These are phyloP conservation scores for Diplogasteroides magnus DNA, from an alignment of 1,140 invertebrate genomes.

Conservation along the genomic window DNA sequence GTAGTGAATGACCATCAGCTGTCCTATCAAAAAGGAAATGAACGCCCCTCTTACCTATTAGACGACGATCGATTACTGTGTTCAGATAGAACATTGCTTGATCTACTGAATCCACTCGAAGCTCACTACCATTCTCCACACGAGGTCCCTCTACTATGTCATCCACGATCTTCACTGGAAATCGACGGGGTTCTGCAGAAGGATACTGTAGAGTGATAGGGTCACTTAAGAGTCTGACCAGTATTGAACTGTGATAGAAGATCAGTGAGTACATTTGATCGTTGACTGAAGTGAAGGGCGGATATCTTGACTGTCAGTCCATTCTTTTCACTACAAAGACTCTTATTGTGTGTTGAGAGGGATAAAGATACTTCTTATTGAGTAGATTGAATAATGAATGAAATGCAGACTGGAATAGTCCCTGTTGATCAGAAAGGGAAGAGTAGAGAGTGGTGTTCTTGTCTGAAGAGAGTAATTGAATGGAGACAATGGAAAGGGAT, in stretches of 20 bases:
- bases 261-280: slow-evolving; percentile 28
- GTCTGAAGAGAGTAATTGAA: neutral
- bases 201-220: no score
- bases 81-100: slow-evolving; percentile 38
- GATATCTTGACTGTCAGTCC: slow-evolving; percentile 17
- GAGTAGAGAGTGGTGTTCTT: neutral
- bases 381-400: neutral
- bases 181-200: slow-evolving; percentile 30
- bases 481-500: neutral
- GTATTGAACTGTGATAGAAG: slow-evolving; percentile 30
- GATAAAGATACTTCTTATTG: neutral
- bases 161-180: slow-evolving; percentile 28
- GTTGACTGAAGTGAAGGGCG: slow-evolving; percentile 35
- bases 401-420: neutral
- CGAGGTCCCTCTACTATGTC: slow-evolving; percentile 24
- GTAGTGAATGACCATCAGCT: neutral
- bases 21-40: no score
- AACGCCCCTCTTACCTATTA: slow-evolving; percentile 21
- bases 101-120: slow-evolving; percentile 34
- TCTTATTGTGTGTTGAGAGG: no score
- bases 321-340: no score
- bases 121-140: slow-evolving; percentile 33
- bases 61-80: slow-evolving; percentile 32
- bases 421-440: neutral
- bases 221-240: slow-evolving; percentile 1